These are phyloP conservation scores for Anoncus sp. DNA, from an alignment of 2,888 invertebrate genomes.

Conservation along the genomic window DNA sequence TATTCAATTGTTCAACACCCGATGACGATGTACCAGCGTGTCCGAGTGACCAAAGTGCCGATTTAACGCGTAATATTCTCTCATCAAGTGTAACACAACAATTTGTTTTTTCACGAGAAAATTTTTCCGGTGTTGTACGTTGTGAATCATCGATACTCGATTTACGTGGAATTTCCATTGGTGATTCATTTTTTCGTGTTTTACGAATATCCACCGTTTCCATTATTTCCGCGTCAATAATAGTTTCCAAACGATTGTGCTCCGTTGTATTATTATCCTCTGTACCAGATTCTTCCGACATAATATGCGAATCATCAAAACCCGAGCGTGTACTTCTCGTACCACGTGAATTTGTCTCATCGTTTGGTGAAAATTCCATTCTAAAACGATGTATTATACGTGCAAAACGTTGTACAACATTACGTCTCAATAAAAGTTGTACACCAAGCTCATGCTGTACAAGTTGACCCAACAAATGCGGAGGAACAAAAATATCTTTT, in stretches of 20 bases:
- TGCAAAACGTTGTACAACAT: conserved; percentile 83
- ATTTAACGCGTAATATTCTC: conserved; percentile 90
- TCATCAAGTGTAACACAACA: conserved; percentile 65
- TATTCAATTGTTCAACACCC: conserved; percentile 90
- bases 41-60: conserved; percentile 95
- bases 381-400: conserved; percentile 81
- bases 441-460: conserved; percentile 88
- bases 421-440: conserved; percentile 84
- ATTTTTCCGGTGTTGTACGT: conserved; percentile 78
- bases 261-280: conserved; percentile 73
- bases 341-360: conserved; percentile 70
- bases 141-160: conserved; percentile 79
- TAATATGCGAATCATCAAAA: conserved; percentile 71
- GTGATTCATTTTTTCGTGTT: conserved; percentile 72
- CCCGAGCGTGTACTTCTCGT: conserved; percentile 69
- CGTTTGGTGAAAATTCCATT: conserved; percentile 67
- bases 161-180: conserved; percentile 76
- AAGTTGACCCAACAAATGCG: conserved; percentile 94
- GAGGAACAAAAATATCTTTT: conserved; percentile 85
- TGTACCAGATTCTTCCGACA: conserved; percentile 74
- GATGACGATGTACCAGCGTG: conserved; percentile 91
- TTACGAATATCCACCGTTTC: conserved; percentile 68
- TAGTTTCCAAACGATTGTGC: conserved; percentile 78
- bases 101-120: conserved; percentile 63
- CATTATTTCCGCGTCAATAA: conserved; percentile 78